Base-by-base conservation (phyloP, 1,140 invertebrate genomes). In the Plutomurus gul region DNA sequence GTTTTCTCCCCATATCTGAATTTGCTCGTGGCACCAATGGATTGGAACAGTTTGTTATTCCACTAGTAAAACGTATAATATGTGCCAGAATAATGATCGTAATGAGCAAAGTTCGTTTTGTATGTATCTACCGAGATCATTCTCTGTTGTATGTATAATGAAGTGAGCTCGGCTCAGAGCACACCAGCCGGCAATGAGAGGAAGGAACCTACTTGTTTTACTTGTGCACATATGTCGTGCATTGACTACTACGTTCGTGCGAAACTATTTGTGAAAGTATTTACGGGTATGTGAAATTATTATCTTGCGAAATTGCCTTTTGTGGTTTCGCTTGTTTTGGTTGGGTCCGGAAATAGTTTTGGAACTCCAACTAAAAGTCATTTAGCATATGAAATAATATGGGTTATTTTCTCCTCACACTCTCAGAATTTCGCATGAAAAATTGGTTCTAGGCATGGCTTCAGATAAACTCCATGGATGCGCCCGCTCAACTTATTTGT, bases 1-100 rank as follows among this genome's bases (percentile, higher is more conserved):
- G 39, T 56, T 56, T 56, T 56, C 51, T 13, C 30, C 5, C 56
- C 25, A 13, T n/a, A 27, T 16, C 13, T n/a, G 22, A 60, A 60
- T 60, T 65, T 65, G 56, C 56, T 36, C 30, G 36, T 65, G 56
- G 30, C 56, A 65, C 36, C 56, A 65, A 65, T 65, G 56, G 56
- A 10, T 43, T 36, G 7, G 10, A 16, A n/a, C 36, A 65, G 56
- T 65, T 65, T 65, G 56, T 65, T 65, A 25, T 65, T 65, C 18
- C 56, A 65, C 30, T 65, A 33, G 30, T 4, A 36, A 65, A 65
- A 25, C n/a, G n/a, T 65, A 33, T 25, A 65, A 65, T 65, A 33
- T 65, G 30, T n/a, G 56, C 30, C 30, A 36, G 30, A 27, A 36
- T 65, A 65, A 65, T 65, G 56, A 65, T 36, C 27, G 30, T 36